phyloP scores from a whole-genome alignment of 2,113 vertebrate genomes.

The Eupsittula cactorum region DNA sequence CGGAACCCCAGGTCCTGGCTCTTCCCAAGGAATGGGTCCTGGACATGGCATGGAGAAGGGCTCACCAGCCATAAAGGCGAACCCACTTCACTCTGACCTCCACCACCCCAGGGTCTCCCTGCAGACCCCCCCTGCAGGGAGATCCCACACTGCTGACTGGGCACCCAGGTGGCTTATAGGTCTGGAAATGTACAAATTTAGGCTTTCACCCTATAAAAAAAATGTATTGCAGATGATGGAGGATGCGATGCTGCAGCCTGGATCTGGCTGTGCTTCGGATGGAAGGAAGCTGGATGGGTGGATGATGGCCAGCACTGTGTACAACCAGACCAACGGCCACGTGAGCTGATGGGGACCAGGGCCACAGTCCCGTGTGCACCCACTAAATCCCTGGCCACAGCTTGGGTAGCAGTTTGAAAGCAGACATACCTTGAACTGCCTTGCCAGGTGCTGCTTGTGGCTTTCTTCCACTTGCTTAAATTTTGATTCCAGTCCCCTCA shows the following conservation, averaged over 20 bases:
- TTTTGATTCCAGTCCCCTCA: conserved; percentile 96
- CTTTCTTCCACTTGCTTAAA: conserved; percentile 97
- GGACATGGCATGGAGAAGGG: background rate
- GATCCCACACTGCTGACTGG: background rate
- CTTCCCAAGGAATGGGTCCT: background rate
- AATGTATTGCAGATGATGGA: background rate
- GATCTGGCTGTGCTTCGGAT: background rate
- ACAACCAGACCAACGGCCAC: rapidly evolving
- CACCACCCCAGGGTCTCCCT: background rate
- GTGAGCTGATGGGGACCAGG: background rate
- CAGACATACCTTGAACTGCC: conserved; percentile 93
- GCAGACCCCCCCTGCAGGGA: background rate
- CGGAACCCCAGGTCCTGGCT: background rate
- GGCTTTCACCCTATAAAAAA: background rate
- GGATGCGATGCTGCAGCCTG: background rate
- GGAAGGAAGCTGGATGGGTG: background rate
- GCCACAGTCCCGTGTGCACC: background rate
- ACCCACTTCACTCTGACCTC: background rate
- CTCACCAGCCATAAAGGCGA: background rate
- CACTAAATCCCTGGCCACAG: background rate
- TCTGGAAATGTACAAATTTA: rapidly evolving
- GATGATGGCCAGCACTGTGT: rapidly evolving
- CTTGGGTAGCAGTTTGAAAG: background rate
- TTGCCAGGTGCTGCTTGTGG: conserved; percentile 96
- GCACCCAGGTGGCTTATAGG: background rate